phyloP scores from a whole-genome alignment of 2,888 invertebrate species.

The Phalera bucephala region DNA sequence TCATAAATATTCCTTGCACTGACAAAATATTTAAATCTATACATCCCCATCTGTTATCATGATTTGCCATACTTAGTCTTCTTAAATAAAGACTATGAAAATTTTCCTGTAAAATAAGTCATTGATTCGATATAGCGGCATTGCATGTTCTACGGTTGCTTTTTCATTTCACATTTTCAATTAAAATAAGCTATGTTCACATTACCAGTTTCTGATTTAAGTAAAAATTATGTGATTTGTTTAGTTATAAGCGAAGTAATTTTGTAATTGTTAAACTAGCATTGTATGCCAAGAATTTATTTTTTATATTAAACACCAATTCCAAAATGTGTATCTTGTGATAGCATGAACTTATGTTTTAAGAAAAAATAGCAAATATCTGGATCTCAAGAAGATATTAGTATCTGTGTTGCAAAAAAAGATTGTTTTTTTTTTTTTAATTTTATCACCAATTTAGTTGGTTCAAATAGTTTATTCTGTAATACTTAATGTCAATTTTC shows the following conservation, averaged over 20 bases:
- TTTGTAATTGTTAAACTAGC: slow-evolving; percentile 19
- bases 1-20: too few species aligned
- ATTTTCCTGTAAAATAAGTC: too few species aligned
- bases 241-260: slow-evolving; percentile 37
- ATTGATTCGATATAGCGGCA: too few species aligned
- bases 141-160: too few species aligned
- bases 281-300: slow-evolving; percentile 17
- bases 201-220: slow-evolving; percentile 33
- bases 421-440: slow-evolving; percentile 2
- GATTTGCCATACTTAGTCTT: too few species aligned
- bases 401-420: slow-evolving; percentile 13
- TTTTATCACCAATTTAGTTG: slow-evolving; percentile 8
- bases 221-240: slow-evolving; percentile 48
- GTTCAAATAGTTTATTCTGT: slow-evolving; percentile 13
- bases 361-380: slow-evolving; percentile 9
- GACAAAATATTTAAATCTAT: too few species aligned
- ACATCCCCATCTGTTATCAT: too few species aligned
- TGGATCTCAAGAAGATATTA: slow-evolving; percentile 17
- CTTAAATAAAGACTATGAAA: too few species aligned
- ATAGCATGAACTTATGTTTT: slow-evolving; percentile 9
- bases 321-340: slow-evolving; percentile 16
- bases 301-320: slow-evolving; percentile 25
- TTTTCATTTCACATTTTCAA: too few species aligned
- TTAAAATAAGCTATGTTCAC: slow-evolving; percentile 11
- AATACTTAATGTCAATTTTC: slow-evolving; percentile 9